Evolutionary conservation across 2,888 invertebrate genomes (phyloP), one percentile per base, ranked within the genome.

Genomic region (Ethmia dodecea): DNA sequence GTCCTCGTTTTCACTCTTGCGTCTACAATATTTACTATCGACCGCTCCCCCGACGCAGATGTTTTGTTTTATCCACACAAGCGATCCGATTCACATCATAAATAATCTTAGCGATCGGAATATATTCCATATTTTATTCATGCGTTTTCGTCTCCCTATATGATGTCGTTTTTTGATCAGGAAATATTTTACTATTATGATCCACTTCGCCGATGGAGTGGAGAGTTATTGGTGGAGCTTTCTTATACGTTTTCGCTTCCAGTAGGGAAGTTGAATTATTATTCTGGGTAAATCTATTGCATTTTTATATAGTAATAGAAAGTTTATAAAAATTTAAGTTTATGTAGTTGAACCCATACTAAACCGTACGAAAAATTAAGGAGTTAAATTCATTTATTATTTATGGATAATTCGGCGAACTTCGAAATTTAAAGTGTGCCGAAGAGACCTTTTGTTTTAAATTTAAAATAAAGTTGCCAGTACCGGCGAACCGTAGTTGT

Each of bases 11-110:
- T 50, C 54, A 46, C 43, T 56, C 52, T 51, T 49, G 55, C 47
- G 41, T 49, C 40, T 43, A 42, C 41, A 49, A 42, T 61, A 57
- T 69, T 58, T 67, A 61, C 61, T 60, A 57, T 55, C 47, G 47
- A 40, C 47, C 37, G 49, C 60, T 57, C 52, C 38, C 38, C 38
- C 27, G 32, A 45, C 54, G 47, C 49, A 57, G 55, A 53, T 59
- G 53, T 56, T 61, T 59, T 60, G 53, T 59, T 58, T 54, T 57
- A 55, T 59, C 44, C 43, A 47, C 46, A 40, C 28, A 24, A 40
- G 42, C 45, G 43, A 51, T 43, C 42, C 43, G 50, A 46, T 46
- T 49, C 43, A 38, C 39, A 49, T 57, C 53, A 50, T 58, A 56
- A 60, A 59, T 60, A 56, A 52, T 55, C 47, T 48, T 40, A 37